Percentiles rank a stretch among this genome's conserved stretches.
Evolutionary conservation across 2,888 invertebrate species (phyloP).

Genomic region (Clusia tigrina): DNA sequence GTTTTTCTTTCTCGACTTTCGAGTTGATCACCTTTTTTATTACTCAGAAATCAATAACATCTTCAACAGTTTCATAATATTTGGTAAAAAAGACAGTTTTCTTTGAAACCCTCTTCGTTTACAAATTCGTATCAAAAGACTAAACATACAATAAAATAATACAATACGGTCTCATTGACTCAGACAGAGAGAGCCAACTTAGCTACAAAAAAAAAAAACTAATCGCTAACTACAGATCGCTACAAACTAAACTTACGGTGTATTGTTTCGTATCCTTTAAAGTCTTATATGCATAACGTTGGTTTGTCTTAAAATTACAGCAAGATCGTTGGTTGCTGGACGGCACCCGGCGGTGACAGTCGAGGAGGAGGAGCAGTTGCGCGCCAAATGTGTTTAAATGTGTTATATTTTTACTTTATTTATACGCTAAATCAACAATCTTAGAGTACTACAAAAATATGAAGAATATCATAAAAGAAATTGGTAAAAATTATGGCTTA

Average conservation of each 20-base stretch:
- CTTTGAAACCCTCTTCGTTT: constrained; percentile 31
- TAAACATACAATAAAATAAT: constrained; percentile 40
- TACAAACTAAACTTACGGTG: neutral
- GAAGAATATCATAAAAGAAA: neutral
- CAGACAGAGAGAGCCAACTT: too few relatives aligned
- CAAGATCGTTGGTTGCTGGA: constrained; percentile 1
- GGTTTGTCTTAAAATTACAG: constrained; percentile 1
- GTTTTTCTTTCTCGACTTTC: constrained; percentile 19
- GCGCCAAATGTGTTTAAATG: constrained; percentile 12
- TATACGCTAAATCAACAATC: neutral
- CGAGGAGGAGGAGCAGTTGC: constrained; percentile 11
- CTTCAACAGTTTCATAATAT: constrained; percentile 2
- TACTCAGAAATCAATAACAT: neutral
- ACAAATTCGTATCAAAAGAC: constrained; percentile 6
- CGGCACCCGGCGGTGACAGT: constrained; percentile 1
- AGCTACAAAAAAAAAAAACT: constrained; percentile 20
- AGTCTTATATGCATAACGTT: constrained; percentile 14
- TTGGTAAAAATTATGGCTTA: constrained; percentile 26
- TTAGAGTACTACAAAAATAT: neutral
- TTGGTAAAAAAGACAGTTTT: constrained; percentile 1
- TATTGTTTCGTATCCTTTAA: too few relatives aligned
- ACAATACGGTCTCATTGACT: constrained; percentile 58
- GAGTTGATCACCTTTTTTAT: constrained; percentile 44
- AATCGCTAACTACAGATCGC: too few relatives aligned
- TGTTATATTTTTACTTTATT: constrained; percentile 8